Base-by-base conservation (phyloP, 2,797 vertebrate species). In the Nothura maculosa region DNA sequence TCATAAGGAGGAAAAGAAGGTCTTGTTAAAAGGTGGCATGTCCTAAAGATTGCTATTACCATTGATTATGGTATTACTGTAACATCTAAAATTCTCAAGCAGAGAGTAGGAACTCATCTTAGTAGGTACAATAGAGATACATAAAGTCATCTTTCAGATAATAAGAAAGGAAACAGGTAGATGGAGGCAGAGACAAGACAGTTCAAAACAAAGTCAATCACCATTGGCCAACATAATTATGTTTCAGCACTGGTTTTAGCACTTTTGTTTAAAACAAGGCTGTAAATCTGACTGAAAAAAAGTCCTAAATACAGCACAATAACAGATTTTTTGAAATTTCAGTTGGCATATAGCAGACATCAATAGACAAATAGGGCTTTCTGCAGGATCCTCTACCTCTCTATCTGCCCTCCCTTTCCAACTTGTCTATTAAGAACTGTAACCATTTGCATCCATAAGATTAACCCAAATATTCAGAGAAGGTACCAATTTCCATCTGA, bases 371-470 rank as follows among this genome's bases (percentile, higher is more conserved):
- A 30, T 24, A 58, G 10, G 3, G 4, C 52, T 60, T 77, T 79
- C 38, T 73, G 12, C 20, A 10, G 0, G 40, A 34, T 10, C 28
- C 58, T 42, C 43, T 38, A 12, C 40, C 2, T 1, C 4, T 58
- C 67, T 32, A 38, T n/a, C 17, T 11, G 50, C 12, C 6, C 27
- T 52, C 10, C 18, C 70, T 8, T 43, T 70, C 10, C 6, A 36
- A 1, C 19, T 62, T 45, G 5, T 20, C 32, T 62, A 32, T 27
- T 40, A 25, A 20, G 12, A 22, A 13, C 11, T 77, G 21, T n/a
- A 66, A 43, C 30, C 8, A 6, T 6, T 28, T 69, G 11, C 18
- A 13, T 36, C 19, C 22, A 54, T 2, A 3, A 19, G 60, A 47
- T 9, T n/a, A 6, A 34, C 42, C 3, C 20, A 45, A 21, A 73